Conservation (phyloP, 2,888 invertebrate genomes). For the Alcis repandata region DNA sequence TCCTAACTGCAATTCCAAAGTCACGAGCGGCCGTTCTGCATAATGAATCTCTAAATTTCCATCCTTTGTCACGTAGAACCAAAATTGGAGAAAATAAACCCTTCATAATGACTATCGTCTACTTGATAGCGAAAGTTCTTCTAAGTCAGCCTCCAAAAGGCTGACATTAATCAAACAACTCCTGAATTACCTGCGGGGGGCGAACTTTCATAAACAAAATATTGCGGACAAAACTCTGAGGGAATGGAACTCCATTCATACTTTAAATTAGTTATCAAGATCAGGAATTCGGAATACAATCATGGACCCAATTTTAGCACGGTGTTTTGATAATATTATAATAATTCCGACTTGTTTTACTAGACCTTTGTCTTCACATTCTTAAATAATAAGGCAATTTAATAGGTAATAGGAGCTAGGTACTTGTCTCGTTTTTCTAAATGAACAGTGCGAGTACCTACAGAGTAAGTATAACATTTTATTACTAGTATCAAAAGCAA, state of each 20-base stretch:
- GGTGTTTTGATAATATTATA: slow-evolving; percentile 27
- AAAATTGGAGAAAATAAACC: slow-evolving; percentile 39
- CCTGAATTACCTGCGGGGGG: slow-evolving; percentile 55
- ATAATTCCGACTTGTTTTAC: slow-evolving; percentile 1
- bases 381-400: neutral
- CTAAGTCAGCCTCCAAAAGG: slow-evolving; percentile 46
- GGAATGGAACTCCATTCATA: slow-evolving; percentile 53
- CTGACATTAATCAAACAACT: slow-evolving; percentile 57
- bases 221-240: slow-evolving; percentile 49
- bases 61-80: slow-evolving; percentile 36
- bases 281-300: slow-evolving; percentile 34
- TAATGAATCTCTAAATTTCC: slow-evolving; percentile 32
- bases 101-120: slow-evolving; percentile 41
- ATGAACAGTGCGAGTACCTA: neutral
- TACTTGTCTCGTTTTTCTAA: neutral
- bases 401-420: neutral
- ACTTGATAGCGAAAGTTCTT: slow-evolving; percentile 47
- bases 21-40: slow-evolving; percentile 22
- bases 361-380: slow-evolving; percentile 2
- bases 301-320: slow-evolving; percentile 33
- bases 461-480: neutral
- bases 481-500: neutral
- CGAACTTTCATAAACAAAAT: slow-evolving; percentile 58
- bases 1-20: slow-evolving; percentile 22
- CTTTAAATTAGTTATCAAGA: slow-evolving; percentile 51